Conservation (phyloP, 2,113 vertebrate genomes). For the Siniperca chuatsi region DNA sequence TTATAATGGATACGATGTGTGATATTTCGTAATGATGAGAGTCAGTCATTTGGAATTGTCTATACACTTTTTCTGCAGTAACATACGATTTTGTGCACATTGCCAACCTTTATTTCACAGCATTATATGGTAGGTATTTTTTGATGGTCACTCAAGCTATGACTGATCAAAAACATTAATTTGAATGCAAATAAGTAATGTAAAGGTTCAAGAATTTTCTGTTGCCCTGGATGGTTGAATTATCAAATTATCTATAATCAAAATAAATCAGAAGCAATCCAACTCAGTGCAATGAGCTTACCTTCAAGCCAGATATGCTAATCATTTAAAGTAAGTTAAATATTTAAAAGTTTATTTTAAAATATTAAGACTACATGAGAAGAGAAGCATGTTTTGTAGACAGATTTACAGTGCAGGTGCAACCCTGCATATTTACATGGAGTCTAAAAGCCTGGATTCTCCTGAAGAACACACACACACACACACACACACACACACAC, state of each 20-base stretch:
- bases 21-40: background rate
- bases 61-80: background rate
- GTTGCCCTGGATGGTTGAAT: background rate
- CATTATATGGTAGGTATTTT: background rate
- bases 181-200: background rate
- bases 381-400: slow-evolving; percentile 17
- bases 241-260: background rate
- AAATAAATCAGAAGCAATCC: background rate
- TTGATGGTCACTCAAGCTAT: background rate
- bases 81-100: background rate
- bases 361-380: background rate
- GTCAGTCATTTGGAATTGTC: background rate
- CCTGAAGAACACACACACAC: background rate
- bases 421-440: background rate
- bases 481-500: background rate
- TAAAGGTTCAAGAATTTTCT: background rate
- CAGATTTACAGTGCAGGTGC: slow-evolving; percentile 27
- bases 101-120: background rate
- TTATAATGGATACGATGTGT: background rate
- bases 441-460: slow-evolving; percentile 10
- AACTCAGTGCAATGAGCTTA: background rate
- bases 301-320: background rate
- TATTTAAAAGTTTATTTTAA: background rate
- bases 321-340: background rate
- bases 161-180: background rate